Percentiles rank a stretch among this genome's conserved stretches.
Evolutionary conservation across 1,140 invertebrate genomes (phyloP).

Genomic region (Eurytemora carolleeae): DNA sequence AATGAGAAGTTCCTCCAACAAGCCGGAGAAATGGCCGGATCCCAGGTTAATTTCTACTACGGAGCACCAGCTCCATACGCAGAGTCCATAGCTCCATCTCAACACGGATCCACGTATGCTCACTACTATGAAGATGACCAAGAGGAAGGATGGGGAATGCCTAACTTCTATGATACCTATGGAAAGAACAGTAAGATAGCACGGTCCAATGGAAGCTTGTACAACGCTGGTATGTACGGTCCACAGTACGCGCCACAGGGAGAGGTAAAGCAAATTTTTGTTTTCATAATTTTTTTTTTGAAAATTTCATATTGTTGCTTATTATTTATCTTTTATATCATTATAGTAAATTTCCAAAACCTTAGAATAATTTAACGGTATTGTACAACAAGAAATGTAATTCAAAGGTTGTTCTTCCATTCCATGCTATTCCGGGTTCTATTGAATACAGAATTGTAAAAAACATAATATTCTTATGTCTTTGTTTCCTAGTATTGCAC

Average conservation of each 20-base stretch:
- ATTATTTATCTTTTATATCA: no score
- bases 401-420: no score
- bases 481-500: no score
- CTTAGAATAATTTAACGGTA: no score
- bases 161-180: conserved; percentile 88
- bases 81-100: conserved; percentile 78
- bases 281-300: background rate
- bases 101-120: conserved; percentile 70
- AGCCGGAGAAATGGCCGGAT: conserved; percentile 26
- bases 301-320: no score
- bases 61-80: conserved; percentile 76
- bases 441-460: no score
- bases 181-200: conserved; percentile 50
- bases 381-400: no score
- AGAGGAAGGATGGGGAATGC: conserved; percentile 91
- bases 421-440: no score
- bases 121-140: conserved; percentile 89
- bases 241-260: background rate
- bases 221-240: background rate
- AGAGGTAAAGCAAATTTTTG: background rate
- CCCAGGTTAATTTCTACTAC: conserved; percentile 88
- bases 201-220: background rate
- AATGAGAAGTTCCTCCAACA: conserved; percentile 2
- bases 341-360: no score
- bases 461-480: no score